Evolutionary conservation across 2,113 vertebrate species (phyloP), one percentile per base, ranked within the genome.

Genomic region (Crocuta crocuta): DNA sequence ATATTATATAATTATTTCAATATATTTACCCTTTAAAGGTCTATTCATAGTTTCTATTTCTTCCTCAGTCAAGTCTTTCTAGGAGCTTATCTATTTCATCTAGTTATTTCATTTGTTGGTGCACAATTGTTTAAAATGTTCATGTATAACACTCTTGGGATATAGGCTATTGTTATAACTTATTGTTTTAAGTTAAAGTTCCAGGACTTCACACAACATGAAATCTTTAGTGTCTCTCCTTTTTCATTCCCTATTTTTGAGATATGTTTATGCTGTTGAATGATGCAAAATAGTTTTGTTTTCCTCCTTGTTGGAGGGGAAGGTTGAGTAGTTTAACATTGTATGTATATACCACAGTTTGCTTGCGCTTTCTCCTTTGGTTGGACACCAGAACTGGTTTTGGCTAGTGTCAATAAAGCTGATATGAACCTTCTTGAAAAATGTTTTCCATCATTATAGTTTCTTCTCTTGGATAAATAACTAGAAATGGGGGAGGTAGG

Each of bases 401-500:
- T 43, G 48, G 45, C 23, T 86, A 39, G 55, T 91, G 16, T 4
- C 6, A 86, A 87, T 53, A 45, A 93, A 95, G 28, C 21, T 33
- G 16, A 35, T 31, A 76, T 23, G 4, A 74, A n/a, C 7, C 31
- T 79, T 66, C 39, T 58, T 74, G 26, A 28, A 87, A 71, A 66
- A n/a, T 4, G 10, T 45, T 85, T 91, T 85, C 63, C 28, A 73
- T 28, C 7, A 2, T 15, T 58, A n/a, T 2, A 48, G 9, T 35
- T 66, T 71, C 80, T 80, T 31, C 17, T 91, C 6, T 66, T 50
- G 43, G 23, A 43, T 81, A 70, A 85, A 39, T 85, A 45, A 8
- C n/a, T 19, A 17, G 5, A 4, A 63, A 11, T 53, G 1, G 8
- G 13, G 13, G 50, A 50, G 10, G 0, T 76, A n/a, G 2, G 24